Conservation (phyloP, 2,113 vertebrate species). For the Ivindomyrus marchei region DNA sequence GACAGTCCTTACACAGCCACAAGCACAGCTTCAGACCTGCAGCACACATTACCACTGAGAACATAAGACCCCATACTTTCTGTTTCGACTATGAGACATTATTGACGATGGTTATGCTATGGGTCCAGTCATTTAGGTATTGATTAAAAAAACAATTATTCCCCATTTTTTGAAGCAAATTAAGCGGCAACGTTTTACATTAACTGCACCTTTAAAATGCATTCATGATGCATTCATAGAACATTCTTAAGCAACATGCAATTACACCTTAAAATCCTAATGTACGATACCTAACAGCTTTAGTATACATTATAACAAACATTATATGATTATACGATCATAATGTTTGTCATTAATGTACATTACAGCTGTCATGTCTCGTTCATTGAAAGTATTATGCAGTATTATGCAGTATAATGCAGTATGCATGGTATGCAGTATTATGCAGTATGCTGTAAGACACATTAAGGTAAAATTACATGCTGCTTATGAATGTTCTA, state of each 20-base stretch:
- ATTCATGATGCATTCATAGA: neutral
- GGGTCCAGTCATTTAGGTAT: neutral
- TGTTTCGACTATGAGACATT: neutral
- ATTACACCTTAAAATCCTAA: neutral
- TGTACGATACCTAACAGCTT: neutral
- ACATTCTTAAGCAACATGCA: neutral
- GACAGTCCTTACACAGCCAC: conserved; percentile 43
- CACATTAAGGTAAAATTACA: neutral
- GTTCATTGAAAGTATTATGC: neutral
- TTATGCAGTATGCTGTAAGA: neutral
- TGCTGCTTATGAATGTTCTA: neutral
- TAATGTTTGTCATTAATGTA: neutral
- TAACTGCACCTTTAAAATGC: neutral
- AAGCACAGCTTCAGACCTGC: conserved; percentile 45
- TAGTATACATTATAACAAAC: neutral
- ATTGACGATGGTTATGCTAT: neutral
- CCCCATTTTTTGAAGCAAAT: neutral
- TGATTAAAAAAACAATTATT: neutral
- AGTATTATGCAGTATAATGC: neutral
- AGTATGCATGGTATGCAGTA: neutral
- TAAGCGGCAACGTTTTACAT: neutral
- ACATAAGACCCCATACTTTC: neutral
- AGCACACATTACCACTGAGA: conserved; percentile 30
- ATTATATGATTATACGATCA: neutral
- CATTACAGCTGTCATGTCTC: neutral